Percentiles rank a stretch among this genome's conserved stretches.
phyloP scores from a whole-genome alignment of 1,140 invertebrate species.

The Calliopsis andreniformis region DNA sequence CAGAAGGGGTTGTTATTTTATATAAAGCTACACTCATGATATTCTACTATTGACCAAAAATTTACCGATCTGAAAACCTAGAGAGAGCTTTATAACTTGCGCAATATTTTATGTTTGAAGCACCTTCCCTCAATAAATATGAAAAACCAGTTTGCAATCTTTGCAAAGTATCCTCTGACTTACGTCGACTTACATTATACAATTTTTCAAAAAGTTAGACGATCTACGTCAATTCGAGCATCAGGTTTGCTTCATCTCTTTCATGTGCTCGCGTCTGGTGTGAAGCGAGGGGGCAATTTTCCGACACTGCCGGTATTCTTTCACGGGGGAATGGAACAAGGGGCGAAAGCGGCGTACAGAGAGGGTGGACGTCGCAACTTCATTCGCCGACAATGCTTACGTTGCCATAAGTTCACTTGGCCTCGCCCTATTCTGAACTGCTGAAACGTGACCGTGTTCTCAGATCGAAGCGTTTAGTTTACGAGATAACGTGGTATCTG shows the following conservation, averaged over 20 bases:
- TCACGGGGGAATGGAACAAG: neutral
- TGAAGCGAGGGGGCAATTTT: conserved; percentile 11
- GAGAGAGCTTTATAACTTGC: too few species aligned
- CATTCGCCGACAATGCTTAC: conserved; percentile 42
- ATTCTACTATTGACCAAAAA: too few species aligned
- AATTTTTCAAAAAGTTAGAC: too few species aligned
- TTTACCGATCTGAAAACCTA: too few species aligned
- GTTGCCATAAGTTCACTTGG: conserved; percentile 20
- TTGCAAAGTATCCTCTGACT: too few species aligned
- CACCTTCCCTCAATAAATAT: too few species aligned
- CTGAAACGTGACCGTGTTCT: conserved; percentile 40
- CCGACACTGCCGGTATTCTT: conserved; percentile 22
- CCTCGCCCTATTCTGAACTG: conserved; percentile 1
- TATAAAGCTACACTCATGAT: too few species aligned
- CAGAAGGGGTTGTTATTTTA: too few species aligned
- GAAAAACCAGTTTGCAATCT: too few species aligned
- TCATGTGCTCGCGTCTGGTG: neutral
- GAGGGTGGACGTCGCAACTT: neutral
- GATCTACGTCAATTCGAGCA: neutral
- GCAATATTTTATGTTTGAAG: too few species aligned
- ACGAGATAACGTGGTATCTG: conserved; percentile 32
- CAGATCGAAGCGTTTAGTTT: conserved; percentile 25
- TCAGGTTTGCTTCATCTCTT: neutral
- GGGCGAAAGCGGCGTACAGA: neutral
- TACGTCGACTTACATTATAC: too few species aligned